Evolutionary conservation across 2,888 invertebrate species (phyloP).

Genomic region (Ichneumon xanthorius): DNA sequence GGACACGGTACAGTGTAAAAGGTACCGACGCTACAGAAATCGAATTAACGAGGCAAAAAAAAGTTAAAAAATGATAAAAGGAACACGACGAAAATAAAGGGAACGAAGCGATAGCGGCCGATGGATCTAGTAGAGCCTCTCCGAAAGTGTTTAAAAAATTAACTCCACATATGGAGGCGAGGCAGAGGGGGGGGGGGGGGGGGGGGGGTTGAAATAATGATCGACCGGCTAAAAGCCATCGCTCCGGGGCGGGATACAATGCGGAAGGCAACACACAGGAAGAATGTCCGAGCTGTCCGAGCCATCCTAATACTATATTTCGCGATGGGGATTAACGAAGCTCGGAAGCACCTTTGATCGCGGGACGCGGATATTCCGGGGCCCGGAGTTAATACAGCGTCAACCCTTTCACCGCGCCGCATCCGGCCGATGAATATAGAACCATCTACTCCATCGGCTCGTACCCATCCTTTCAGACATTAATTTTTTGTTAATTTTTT

Average conservation of each 20-base stretch:
- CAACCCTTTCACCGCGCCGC: slow-evolving; percentile 23
- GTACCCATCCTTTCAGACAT: slow-evolving; percentile 5
- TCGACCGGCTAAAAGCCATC: slow-evolving; percentile 48
- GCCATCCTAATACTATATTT: slow-evolving; percentile 9
- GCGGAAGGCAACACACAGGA: slow-evolving; percentile 26
- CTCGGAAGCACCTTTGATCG: slow-evolving; percentile 47
- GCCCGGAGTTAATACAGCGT: slow-evolving; percentile 16
- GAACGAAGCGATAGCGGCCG: not conserved
- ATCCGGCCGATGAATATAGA: slow-evolving; percentile 6
- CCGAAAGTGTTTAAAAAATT: slow-evolving; percentile 31
- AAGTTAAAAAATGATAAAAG: slow-evolving; percentile 6
- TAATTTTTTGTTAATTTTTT: slow-evolving; percentile 6
- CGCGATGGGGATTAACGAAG: slow-evolving; percentile 42
- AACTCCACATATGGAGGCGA: not conserved
- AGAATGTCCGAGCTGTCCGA: not conserved
- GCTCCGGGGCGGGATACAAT: slow-evolving; percentile 18
- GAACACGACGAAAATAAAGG: slow-evolving; percentile 14
- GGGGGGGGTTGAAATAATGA: slow-evolving; percentile 35
- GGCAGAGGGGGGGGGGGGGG: not conserved
- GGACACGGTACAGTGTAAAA: slow-evolving; percentile 36
- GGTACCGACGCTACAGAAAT: slow-evolving; percentile 48
- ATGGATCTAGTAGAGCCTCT: slow-evolving; percentile 18
- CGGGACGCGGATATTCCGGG: not conserved
- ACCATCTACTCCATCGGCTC: not conserved
- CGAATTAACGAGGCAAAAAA: slow-evolving; percentile 29